Evolutionary conservation across 2,797 vertebrate genomes (phyloP), one percentile per base, ranked within the genome.

Genomic region (Gymnopithys bicolor): DNA sequence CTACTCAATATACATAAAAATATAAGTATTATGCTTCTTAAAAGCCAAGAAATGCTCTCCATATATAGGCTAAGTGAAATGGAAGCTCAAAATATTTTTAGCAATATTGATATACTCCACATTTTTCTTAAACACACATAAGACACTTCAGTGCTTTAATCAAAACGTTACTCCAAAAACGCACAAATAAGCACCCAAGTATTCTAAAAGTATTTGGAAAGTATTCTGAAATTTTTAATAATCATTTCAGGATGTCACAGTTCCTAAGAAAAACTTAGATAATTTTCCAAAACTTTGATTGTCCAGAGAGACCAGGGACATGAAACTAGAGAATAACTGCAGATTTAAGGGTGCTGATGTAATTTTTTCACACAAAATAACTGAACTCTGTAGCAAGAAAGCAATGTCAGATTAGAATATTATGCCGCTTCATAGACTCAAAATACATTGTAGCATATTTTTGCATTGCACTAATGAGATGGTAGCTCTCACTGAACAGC

Each of bases 381-480:
- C 43, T 60, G 53, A 90, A 63, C 25, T 63, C 35, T 43, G 33
- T 9, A 79, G 67, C 90, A 80, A 80, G 56, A 9, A 64, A 85
- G 60, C 60, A 58, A 46, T 30, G 9, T 58, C 77, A 46, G 52
- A 49, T 74, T 53, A 93, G 62, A 85, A 32, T 67, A 16, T 11
- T 48, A 10, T 5, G 17, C n/a, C 49, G 71, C 75, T 81, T 35
- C 39, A 64, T 2, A 27, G 52, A 60, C 35, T 84, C 30, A 35
- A 73, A 79, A 70, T 43, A 69, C 59, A 84, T 2, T 28, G 37
- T 11, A 69, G 89, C 33, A 19, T 60, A 35, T 91, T 93, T 84
- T 62, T 53, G 70, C 59, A 73, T 39, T 89, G 75, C 52, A 78
- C 74, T 81, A 66, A 88, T 28, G 92, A 96, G 84, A 90, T 25